Percentiles rank a stretch among this genome's conserved stretches.
These are phyloP conservation scores for Athalia rosae DNA, from an alignment of 2,888 invertebrate genomes.

Conservation along the genomic window DNA sequence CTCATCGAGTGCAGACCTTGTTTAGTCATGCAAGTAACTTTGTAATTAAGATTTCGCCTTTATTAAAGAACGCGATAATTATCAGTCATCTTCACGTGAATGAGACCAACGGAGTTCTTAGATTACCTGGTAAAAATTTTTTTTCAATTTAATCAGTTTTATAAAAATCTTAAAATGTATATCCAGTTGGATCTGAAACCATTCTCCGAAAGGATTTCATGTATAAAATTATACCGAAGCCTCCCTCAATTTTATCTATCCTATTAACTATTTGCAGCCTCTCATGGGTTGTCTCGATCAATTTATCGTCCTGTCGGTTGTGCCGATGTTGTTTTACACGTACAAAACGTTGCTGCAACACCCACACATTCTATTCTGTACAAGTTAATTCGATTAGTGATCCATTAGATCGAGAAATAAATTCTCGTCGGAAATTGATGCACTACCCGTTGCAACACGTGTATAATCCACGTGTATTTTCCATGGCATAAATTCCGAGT, in stretches of 20 bases:
- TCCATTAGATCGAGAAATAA: conserved; percentile 40
- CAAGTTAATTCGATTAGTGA: conserved; percentile 32
- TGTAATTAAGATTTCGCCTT: not conserved
- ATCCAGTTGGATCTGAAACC: too few relatives aligned
- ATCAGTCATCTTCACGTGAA: not conserved
- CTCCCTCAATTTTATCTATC: not conserved
- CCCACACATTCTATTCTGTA: conserved; percentile 13
- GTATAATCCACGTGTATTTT: too few relatives aligned
- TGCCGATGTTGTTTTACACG: not conserved
- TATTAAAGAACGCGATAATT: not conserved
- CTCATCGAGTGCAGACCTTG: conserved; percentile 16
- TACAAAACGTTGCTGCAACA: not conserved
- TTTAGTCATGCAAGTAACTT: conserved; percentile 3
- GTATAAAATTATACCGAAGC: not conserved
- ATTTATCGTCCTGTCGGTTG: not conserved
- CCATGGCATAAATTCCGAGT: too few relatives aligned
- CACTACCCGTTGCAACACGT: not conserved
- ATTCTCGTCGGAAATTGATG: conserved; percentile 36
- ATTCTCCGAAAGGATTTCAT: too few relatives aligned
- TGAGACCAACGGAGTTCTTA: not conserved
- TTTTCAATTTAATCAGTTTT: too few relatives aligned
- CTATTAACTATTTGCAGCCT: too few relatives aligned
- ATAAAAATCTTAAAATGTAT: too few relatives aligned
- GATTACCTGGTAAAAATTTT: not conserved
- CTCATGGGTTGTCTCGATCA: not conserved